Evolutionary conservation across 2,888 invertebrate genomes (phyloP), one percentile per base, ranked within the genome.

Genomic region (Clunio marinus): DNA sequence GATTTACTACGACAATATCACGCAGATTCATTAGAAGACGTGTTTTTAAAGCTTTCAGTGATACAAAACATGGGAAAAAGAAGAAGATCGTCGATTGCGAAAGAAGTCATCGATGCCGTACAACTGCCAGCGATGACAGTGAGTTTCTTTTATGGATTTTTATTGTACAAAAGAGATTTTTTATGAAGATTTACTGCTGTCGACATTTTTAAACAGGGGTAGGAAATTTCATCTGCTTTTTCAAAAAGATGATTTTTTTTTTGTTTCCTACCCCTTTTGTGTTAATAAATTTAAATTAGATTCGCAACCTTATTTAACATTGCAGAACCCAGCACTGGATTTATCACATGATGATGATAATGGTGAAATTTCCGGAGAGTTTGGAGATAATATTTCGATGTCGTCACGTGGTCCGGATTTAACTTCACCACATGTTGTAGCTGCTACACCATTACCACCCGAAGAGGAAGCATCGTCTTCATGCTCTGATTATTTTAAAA

Each of bases 381-480:
- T 91, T 71, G 92, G 92, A 55, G 92, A 92, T 76, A 91, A 91
- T 73, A 85, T 91, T 1, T 91, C 91, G 2, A 86, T 90, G 81
- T 84, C 86, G 67, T 89, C 89, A 74, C 84, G 86, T 70, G 84
- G 86, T 8, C 82, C 84, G 68, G 84, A 87, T 65, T 86, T 86
- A 0, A 84, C 87, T 46, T 82, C 83, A 8, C 81, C 84, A 45
- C 81, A 84, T 7, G 73, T 80, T 10, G 70, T 72, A 0, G 79
- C 81, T 0, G 78, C 82, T 1, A 83, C 86, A 15, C 87, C 87
- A 45, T 74, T 90, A 70, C 90, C 91, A 0, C 88, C 88, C 0
- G 88, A 86, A 63, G 87, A 88, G 71, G 83, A 84, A 41, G 81
- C 83, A 0, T 79, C 81, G 2, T 79, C 78, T 20, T 80, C 80